These are phyloP conservation scores for Timandra comae DNA, from an alignment of 2,888 invertebrate genomes.

Conservation along the genomic window DNA sequence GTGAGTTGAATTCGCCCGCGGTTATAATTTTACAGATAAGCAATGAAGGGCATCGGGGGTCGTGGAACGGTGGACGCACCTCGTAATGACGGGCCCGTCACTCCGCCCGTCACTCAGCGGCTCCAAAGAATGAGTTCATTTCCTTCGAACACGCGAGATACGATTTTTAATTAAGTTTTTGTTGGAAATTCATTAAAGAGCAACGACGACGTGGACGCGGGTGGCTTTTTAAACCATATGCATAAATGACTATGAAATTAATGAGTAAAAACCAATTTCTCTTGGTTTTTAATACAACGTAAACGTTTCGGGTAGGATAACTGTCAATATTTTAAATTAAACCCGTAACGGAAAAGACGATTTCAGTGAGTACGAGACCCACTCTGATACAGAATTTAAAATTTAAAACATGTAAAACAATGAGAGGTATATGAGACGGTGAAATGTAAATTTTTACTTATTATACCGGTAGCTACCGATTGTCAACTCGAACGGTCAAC, in stretches of 20 bases:
- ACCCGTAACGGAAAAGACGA: conserved; percentile 25
- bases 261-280: conserved; percentile 36
- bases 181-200: conserved; percentile 73
- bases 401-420: conserved; percentile 36
- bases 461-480: conserved; percentile 47
- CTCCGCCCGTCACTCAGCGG: conserved; percentile 66
- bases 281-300: conserved; percentile 31
- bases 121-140: conserved; percentile 74
- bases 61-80: conserved; percentile 44
- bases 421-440: conserved; percentile 33
- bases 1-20: conserved; percentile 37
- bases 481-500: conserved; percentile 48
- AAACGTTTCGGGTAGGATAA: conserved; percentile 31
- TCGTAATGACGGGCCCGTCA: conserved; percentile 67
- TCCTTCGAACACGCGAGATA: conserved; percentile 74
- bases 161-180: conserved; percentile 77
- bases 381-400: conserved; percentile 27
- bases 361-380: conserved; percentile 10
- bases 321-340: conserved; percentile 48
- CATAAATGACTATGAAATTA: conserved; percentile 68
- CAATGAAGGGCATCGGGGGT: conserved; percentile 39
- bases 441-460: conserved; percentile 55
- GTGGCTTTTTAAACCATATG: conserved; percentile 50
- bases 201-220: conserved; percentile 47
- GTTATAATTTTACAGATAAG: conserved; percentile 36